phyloP scores from a whole-genome alignment of 2,888 invertebrate genomes.

The Palloptera scutellata region DNA sequence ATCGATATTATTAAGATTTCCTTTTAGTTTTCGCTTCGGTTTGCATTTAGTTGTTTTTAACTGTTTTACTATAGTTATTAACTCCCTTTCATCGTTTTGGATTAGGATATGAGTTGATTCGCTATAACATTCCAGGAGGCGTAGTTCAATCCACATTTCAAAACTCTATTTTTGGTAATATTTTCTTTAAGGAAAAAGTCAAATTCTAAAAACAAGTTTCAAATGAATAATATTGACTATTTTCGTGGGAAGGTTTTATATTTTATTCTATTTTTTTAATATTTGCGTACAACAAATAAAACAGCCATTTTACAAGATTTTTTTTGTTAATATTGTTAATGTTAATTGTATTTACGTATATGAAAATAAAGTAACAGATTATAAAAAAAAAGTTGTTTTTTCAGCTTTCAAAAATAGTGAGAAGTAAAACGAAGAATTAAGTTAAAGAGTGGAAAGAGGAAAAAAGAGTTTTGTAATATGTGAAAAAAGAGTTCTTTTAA shows the following conservation, averaged over 20 bases:
- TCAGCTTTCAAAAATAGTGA: background rate
- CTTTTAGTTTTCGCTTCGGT: no score
- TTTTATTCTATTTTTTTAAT: background rate
- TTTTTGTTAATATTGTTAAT: conserved; percentile 27
- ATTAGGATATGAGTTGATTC: no score
- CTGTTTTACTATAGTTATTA: no score
- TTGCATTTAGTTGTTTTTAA: conserved; percentile 35
- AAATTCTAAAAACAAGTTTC: no score
- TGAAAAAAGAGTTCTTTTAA: no score
- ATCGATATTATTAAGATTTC: conserved; percentile 15
- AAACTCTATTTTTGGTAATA: conserved; percentile 35
- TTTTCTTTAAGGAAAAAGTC: no score
- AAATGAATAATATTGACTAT: no score
- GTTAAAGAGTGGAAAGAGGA: background rate
- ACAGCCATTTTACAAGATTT: conserved; percentile 31
- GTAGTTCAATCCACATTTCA: conserved; percentile 57
- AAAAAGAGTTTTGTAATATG: background rate
- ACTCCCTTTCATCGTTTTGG: no score
- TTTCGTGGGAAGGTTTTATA: no score
- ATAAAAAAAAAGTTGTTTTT: background rate
- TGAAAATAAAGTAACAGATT: conserved; percentile 16
- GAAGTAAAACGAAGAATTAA: background rate
- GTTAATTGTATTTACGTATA: conserved; percentile 18
- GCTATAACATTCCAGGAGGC: conserved; percentile 53
- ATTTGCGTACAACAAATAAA: conserved; percentile 22